Evolutionary conservation across 2,113 vertebrate species (phyloP).

Genomic region (Nyctibius bracteatus): DNA sequence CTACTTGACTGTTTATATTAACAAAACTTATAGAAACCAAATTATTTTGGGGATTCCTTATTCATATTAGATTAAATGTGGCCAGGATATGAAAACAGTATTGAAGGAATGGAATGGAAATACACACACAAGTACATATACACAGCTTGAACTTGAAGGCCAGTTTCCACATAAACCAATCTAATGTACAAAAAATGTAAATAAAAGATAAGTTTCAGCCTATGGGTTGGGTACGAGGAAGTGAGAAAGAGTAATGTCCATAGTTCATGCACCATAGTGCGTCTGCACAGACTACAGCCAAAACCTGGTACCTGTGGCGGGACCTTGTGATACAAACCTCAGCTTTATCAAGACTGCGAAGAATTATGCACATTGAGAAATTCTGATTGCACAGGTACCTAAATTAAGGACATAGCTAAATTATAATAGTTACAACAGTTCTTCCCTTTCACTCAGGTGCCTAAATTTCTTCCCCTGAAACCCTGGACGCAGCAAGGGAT

Average conservation of each 20-base stretch:
- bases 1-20: background rate
- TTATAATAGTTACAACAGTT: background rate
- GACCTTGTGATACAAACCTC: background rate
- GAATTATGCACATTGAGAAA: background rate
- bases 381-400: background rate
- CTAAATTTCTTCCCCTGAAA: background rate
- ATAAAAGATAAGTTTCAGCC: background rate
- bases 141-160: background rate
- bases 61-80: background rate
- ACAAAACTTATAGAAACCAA: background rate
- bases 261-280: background rate
- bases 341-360: background rate
- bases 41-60: background rate
- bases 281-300: background rate
- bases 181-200: background rate
- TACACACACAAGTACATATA: background rate
- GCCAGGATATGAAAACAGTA: background rate
- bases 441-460: background rate
- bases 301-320: background rate
- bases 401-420: background rate
- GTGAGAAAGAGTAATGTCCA: background rate
- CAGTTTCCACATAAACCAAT: background rate
- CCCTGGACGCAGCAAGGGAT: background rate
- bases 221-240: background rate
- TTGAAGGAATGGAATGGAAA: background rate